A percentile compares a stretch with the other conserved stretches of the same genome.
These are phyloP conservation scores for Entelurus aequoreus DNA, from an alignment of 2,113 vertebrate species.

Conservation along the genomic window DNA sequence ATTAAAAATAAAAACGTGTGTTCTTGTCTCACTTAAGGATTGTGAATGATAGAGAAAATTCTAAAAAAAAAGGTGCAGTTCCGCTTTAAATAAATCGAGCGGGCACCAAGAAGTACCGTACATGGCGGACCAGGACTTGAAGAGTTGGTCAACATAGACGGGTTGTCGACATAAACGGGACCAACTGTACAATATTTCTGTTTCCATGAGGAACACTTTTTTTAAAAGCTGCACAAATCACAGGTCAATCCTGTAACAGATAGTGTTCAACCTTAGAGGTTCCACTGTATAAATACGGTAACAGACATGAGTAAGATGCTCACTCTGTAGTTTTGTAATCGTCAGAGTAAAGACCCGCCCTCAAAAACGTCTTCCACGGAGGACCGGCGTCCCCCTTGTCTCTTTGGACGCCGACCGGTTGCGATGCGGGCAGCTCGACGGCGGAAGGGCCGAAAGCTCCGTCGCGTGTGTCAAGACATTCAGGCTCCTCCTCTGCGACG, in stretches of 20 bases:
- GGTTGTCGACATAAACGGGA: too few relatives aligned
- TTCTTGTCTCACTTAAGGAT: too few relatives aligned
- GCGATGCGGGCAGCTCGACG: constrained; percentile 58
- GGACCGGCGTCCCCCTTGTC: constrained; percentile 79
- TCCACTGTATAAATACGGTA: background rate
- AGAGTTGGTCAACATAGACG: too few relatives aligned
- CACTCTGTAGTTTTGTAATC: constrained; percentile 94
- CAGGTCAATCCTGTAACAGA: background rate
- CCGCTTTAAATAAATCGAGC: too few relatives aligned
- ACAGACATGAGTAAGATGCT: constrained; percentile 55
- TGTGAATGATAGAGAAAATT: too few relatives aligned
- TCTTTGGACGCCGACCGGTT: constrained; percentile 66
- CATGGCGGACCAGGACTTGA: too few relatives aligned
- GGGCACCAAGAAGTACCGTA: too few relatives aligned
- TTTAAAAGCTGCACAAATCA: too few relatives aligned
- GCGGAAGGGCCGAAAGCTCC: constrained; percentile 68
- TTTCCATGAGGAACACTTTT: too few relatives aligned
- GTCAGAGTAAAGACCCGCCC: constrained; percentile 94
- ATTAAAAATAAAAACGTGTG: too few relatives aligned
- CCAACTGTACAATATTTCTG: too few relatives aligned
- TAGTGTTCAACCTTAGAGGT: background rate
- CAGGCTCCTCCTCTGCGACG: constrained; percentile 67
- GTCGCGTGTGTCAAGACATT: constrained; percentile 55
- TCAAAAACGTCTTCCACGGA: constrained; percentile 91
- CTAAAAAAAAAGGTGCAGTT: too few relatives aligned